Percentiles rank a stretch among this genome's conserved stretches.
These are phyloP conservation scores for Acromyrmex heyeri DNA, from an alignment of 1,140 invertebrate species.

Conservation along the genomic window DNA sequence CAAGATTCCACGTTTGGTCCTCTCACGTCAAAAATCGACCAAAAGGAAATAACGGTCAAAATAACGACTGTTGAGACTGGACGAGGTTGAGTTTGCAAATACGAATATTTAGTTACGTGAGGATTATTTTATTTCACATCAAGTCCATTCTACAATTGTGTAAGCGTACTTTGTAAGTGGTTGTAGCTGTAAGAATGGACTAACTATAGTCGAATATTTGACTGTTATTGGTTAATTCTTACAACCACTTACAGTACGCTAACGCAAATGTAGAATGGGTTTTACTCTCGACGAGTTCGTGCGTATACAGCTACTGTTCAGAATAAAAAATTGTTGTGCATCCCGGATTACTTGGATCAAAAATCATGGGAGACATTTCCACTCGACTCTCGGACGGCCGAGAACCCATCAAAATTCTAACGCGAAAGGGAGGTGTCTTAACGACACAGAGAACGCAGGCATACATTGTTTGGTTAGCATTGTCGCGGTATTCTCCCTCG, in stretches of 20 bases:
- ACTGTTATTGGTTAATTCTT: too few species aligned
- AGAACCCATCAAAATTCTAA: conserved; percentile 45
- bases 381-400: neutral
- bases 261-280: too few species aligned
- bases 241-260: too few species aligned
- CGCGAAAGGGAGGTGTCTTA: conserved; percentile 4
- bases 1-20: conserved; percentile 58
- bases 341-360: neutral
- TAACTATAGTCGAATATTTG: too few species aligned
- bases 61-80: neutral
- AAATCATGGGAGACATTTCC: neutral
- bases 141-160: too few species aligned
- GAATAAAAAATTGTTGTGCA: neutral
- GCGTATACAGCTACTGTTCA: neutral
- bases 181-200: too few species aligned
- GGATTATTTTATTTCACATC: neutral
- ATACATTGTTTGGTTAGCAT: conserved; percentile 56
- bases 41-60: neutral
- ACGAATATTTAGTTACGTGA: neutral
- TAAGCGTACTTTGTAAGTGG: too few species aligned
- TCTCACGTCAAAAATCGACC: neutral
- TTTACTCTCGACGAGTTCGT: neutral
- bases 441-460: neutral
- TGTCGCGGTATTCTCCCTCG: conserved; percentile 37
- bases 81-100: neutral